Base-by-base conservation (phyloP, 2,113 vertebrate genomes). In the Brachypteracias leptosomus region DNA sequence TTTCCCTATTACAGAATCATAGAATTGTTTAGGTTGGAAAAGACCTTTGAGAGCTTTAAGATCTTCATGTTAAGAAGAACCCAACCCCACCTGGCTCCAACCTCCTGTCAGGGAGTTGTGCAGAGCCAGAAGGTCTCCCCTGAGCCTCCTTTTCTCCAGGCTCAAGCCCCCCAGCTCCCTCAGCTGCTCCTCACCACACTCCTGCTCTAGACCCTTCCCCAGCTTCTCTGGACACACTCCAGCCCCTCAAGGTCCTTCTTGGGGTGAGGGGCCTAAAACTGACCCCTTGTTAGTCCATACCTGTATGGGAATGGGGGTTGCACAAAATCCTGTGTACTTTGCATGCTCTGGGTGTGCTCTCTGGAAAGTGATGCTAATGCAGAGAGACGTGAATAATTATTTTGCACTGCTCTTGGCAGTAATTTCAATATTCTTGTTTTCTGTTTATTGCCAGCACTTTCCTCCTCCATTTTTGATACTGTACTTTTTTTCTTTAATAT, bases 381-480 rank as follows among this genome's bases (percentile, higher is more conserved):
- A 38, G 63, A 38, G 13, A 38, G 91, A 82, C 80, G 11, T 4
- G 40, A 85, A 18, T 59, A 89, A 75, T 94, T 86, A 78, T 68
- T 82, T 73, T 66, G 62, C 67, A 33, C 90, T 66, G 46, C 88
- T 93, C 10, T 71, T 59, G 78, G 63, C 82, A 84, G 88, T 26
- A 62, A 29, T 78, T 83, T 66, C 95, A 76, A 24, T 94, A 58
- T 86, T 91, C 88, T 71, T 70, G 38, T 84, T 57, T 90, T 91
- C 74, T 36, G 8, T 78, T 94, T 59, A 47, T 89, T 89, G 58
- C 84, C 74, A 72, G 80, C 54, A 89, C 76, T 93, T 80, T 25
- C 44, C 38, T 54, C 81, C 84, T 57, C n/a, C 61, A 52, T 67
- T 95, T 86, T 67, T 73, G 88, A 31, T 67, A 40, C 75, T 42